phyloP scores from a whole-genome alignment of 1,140 invertebrate species.

The Temnothorax nylanderi region DNA sequence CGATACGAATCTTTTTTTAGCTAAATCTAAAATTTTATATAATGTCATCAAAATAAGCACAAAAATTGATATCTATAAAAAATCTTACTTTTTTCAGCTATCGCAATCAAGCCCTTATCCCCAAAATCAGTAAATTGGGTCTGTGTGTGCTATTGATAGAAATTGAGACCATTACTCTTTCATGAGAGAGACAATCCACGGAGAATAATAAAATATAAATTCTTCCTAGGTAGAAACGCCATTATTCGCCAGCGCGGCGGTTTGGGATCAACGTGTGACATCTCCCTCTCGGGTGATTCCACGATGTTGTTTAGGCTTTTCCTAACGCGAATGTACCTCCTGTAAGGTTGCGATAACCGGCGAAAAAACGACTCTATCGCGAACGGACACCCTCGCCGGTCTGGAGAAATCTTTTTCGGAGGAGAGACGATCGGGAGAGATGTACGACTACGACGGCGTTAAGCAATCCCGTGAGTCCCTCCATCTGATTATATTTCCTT shows the following conservation, averaged over 20 bases:
- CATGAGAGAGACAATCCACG: neutral
- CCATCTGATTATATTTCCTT: slow-evolving; percentile 27
- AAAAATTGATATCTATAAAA: neutral
- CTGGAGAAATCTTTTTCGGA: neutral
- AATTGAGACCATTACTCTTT: neutral
- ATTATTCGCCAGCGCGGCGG: neutral
- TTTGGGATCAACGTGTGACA: slow-evolving; percentile 6
- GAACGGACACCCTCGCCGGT: neutral
- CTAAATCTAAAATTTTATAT: neutral
- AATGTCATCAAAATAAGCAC: neutral
- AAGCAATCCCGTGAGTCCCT: neutral
- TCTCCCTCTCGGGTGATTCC: slow-evolving; percentile 19
- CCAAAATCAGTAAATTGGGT: neutral
- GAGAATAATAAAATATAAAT: neutral
- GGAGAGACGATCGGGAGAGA: slow-evolving; percentile 11
- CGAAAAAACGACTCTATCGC: slow-evolving; percentile 15
- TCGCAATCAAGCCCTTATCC: neutral
- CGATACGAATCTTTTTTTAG: neutral
- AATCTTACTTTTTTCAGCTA: neutral
- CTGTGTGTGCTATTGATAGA: neutral
- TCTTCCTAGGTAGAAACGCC: neutral
- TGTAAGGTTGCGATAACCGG: slow-evolving; percentile 1
- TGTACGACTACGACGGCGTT: neutral
- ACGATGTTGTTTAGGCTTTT: slow-evolving; percentile 11
- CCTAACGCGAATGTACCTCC: neutral